Base-by-base conservation (phyloP, 2,888 invertebrate genomes). In the Oscheius sp. region DNA sequence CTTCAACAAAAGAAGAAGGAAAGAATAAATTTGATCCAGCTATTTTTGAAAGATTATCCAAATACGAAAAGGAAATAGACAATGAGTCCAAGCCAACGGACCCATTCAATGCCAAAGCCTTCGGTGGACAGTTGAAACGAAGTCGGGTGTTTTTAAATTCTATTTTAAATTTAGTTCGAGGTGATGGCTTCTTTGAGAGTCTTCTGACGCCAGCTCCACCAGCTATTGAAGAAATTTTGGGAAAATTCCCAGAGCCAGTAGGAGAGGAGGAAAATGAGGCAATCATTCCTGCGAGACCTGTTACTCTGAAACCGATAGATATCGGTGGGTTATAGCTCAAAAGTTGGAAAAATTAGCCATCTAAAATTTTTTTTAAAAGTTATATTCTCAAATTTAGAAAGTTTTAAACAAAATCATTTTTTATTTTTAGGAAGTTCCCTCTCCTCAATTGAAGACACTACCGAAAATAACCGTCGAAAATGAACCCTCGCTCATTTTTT, bases 61-160 rank as follows among this genome's bases (percentile, higher is more conserved):
- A 44, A 22, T 44, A 44, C 6, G 30, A 59, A 3, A 44, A 59
- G n/a, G 26, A 44, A 4, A n/a, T 41, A n/a, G 59, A 59, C 9
- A 38, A 59, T 5, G 44, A 44, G 5, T 26, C 24, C 5, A 22
- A 28, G 30, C 59, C 59, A n/a, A 33, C 38, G 17, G 59, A 59
- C 17, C 59, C 59, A 0, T 59, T 59, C 17, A 41, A 28, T 41
- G 30, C 17, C 12, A 59, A 20, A 44, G 59, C 59, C 14, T 59
- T 59, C 30, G 59, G 59, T n/a, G 59, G 59, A 24, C 59, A 59
- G 17, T 24, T 59, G 28, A 59, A 41, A 9, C 17, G 44, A 44
- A 59, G 59, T 59, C 17, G 54, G 44, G 41, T n/a, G 14, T 24
- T 26, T 41, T 30, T 22, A 28, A 9, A 38, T 2, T 22, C 12